Conservation (phyloP, 1,140 invertebrate genomes). For the Oppia nitens region DNA sequence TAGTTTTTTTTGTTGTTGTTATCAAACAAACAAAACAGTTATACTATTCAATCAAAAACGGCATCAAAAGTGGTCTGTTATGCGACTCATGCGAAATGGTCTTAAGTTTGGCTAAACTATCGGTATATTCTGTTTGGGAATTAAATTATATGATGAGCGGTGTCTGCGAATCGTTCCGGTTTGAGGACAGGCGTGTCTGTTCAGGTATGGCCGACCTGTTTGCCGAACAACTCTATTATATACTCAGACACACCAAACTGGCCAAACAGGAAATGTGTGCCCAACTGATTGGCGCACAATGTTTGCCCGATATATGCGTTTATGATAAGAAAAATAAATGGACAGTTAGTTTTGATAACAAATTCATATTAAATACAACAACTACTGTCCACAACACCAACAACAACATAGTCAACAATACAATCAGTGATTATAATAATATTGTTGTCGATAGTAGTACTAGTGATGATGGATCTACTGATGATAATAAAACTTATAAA, state of each 20-base stretch:
- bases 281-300: neutral
- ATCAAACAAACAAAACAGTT: too few relatives aligned
- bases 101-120: neutral
- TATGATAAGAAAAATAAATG: too few relatives aligned
- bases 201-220: neutral
- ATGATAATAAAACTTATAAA: slow-evolving; percentile 36
- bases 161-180: neutral
- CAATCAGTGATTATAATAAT: neutral
- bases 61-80: neutral
- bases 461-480: neutral
- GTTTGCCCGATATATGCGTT: neutral
- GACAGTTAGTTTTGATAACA: too few relatives aligned
- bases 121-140: neutral
- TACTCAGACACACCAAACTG: slow-evolving; percentile 1
- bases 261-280: slow-evolving; percentile 3
- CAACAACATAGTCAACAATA: neutral
- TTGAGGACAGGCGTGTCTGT: slow-evolving; percentile 6
- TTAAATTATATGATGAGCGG: neutral
- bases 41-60: neutral
- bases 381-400: neutral
- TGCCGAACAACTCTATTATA: slow-evolving; percentile 9
- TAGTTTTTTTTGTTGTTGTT: too few relatives aligned
- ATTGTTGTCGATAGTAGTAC: neutral
- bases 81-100: neutral
- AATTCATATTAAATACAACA: neutral